Evolutionary conservation across 2,888 invertebrate species (phyloP), one percentile per base, ranked within the genome.

Genomic region (Microctonus aethiopoides): DNA sequence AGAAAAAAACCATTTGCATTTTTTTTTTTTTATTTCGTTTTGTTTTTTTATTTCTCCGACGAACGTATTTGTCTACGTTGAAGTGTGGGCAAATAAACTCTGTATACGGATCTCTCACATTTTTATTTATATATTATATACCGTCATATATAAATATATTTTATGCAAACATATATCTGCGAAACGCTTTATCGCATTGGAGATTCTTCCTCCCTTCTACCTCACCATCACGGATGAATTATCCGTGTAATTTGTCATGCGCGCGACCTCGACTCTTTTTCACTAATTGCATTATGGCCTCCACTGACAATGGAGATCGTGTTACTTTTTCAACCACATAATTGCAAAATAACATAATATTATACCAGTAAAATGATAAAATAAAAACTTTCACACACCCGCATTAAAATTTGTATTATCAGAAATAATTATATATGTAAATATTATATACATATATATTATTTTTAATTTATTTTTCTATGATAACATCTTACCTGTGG

Each of bases 401-500:
- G 56, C 34, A 34, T 41, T 16, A 63, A 61, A 60, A 52, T 54
- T 62, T 62, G 46, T 46, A 4, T 46, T 46, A 46, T 20, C 46
- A 20, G 2, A 6, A 1, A 46, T 66, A 56, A 57, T 2, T 36
- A 36, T 60, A 34, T 29, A 22, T 32, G 32, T 51, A 39, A n/a
- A 39, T 39, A 39, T 11, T 39, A 9, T 46, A 46, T n/a, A 16
- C 4, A 6, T 20, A 10, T 39, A 24, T 16, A 20, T 39, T 41
- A 22, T 54, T 54, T 34, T 64, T 13, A 20, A 9, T 64, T 34
- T 32, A 9, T 34, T 16, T 46, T 64, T 54, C 24, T 20, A 13
- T 16, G 16, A 5, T 20, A 65, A 26, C 7, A 13, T 20, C 77
- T 81, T 75, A 85, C 85, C 68, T 68, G 13, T 10, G 83, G 83